Conservation (phyloP, 2,113 vertebrate species). For the Ancistrus triradiatus region DNA sequence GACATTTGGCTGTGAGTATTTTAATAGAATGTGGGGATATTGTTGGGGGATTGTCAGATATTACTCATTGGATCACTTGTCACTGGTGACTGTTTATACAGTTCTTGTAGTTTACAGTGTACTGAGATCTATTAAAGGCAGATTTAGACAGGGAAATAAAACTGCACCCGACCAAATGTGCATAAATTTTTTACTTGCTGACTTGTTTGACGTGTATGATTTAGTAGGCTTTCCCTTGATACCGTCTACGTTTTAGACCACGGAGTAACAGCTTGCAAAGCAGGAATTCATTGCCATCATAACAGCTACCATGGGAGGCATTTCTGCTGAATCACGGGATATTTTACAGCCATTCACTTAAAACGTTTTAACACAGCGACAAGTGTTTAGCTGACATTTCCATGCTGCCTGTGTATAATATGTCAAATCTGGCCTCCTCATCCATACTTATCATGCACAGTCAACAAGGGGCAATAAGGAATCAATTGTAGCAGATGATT, state of each 20-base stretch:
- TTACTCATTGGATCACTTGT: too few relatives aligned
- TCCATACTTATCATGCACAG: background rate
- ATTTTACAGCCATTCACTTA: constrained; percentile 14
- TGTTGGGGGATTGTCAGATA: background rate
- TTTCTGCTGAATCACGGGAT: constrained; percentile 21
- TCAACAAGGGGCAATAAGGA: constrained; percentile 13
- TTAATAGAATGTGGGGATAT: background rate
- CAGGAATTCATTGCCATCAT: constrained; percentile 18
- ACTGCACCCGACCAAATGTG: too few relatives aligned
- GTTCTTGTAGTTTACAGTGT: too few relatives aligned
- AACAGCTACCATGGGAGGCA: constrained; percentile 24
- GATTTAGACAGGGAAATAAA: too few relatives aligned
- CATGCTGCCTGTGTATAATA: background rate
- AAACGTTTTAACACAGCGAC: constrained; percentile 12
- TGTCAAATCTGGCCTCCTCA: constrained; percentile 17
- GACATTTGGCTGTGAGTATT: background rate
- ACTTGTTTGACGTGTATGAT: background rate
- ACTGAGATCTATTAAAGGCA: too few relatives aligned
- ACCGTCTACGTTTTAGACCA: constrained; percentile 4
- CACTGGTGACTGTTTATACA: too few relatives aligned
- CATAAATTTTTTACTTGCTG: too few relatives aligned
- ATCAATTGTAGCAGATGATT: constrained; percentile 31
- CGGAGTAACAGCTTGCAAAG: constrained; percentile 22
- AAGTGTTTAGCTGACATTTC: constrained; percentile 10
- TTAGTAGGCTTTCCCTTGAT: constrained; percentile 20